Percentiles rank a stretch among this genome's conserved stretches.
These are phyloP conservation scores for Limenitis camilla DNA, from an alignment of 2,888 invertebrate species.

Conservation along the genomic window DNA sequence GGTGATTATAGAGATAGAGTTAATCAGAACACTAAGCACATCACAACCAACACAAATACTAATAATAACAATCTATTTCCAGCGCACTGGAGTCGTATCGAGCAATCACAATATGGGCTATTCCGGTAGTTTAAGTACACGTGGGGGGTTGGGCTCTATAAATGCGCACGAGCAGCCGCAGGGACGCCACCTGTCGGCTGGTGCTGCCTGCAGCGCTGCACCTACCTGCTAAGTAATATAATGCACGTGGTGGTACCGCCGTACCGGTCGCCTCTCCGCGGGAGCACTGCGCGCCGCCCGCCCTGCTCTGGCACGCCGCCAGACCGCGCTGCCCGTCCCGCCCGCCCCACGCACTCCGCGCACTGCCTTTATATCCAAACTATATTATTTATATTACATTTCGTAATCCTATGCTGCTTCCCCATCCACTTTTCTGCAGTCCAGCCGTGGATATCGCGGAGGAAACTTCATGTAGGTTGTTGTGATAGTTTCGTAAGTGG, in stretches of 20 bases:
- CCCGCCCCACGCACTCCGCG: not conserved
- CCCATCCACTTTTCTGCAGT: conserved; percentile 1
- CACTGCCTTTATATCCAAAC: too few relatives aligned
- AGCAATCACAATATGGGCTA: not conserved
- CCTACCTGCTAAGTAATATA: not conserved
- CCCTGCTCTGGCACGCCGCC: conserved; percentile 30
- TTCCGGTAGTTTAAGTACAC: conserved; percentile 1
- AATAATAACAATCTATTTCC: conserved; percentile 7
- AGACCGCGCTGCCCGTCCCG: conserved; percentile 10
- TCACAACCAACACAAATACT: not conserved
- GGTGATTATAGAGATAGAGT: too few relatives aligned
- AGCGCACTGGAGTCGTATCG: conserved; percentile 1
- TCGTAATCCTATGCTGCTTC: not conserved
- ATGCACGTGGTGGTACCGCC: conserved; percentile 2
- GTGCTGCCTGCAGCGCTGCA: not conserved
- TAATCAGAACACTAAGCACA: not conserved
- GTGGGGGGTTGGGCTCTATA: conserved; percentile 4
- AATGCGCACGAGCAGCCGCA: conserved; percentile 2
- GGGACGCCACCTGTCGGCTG: conserved; percentile 1
- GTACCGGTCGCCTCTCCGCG: conserved; percentile 3
- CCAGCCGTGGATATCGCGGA: not conserved
- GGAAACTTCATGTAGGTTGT: not conserved
- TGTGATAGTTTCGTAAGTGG: conserved; percentile 10
- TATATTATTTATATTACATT: conserved; percentile 8
- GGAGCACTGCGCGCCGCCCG: conserved; percentile 29